A percentile compares a stretch with the other conserved stretches of the same genome.
These are phyloP conservation scores for Blastomussa wellsi DNA, from an alignment of 92 coral and sea anemone species.

Conservation along the genomic window DNA sequence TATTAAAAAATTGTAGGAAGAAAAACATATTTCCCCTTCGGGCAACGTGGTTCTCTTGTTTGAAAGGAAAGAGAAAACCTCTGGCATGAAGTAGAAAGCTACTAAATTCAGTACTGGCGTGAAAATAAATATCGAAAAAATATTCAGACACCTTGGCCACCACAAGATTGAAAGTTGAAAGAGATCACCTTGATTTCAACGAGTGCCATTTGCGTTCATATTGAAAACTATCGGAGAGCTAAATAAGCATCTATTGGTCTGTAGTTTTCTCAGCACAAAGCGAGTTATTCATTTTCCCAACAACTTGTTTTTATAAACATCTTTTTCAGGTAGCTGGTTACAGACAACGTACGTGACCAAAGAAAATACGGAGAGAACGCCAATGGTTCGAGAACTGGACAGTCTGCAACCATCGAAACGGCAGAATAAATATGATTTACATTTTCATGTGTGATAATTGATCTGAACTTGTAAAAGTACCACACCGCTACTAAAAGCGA, in stretches of 20 bases:
- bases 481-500: background rate
- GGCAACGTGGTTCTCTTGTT: background rate
- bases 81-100: background rate
- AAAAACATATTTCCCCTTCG: background rate
- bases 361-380: background rate
- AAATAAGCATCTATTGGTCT: no score
- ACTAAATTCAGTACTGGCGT: background rate
- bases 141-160: background rate
- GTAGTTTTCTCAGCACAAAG: background rate
- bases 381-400: background rate
- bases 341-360: conserved; percentile 8
- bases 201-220: no score
- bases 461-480: background rate
- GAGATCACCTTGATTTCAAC: background rate
- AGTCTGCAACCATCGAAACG: background rate
- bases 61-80: background rate
- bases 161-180: background rate
- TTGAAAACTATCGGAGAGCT: no score
- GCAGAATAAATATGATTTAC: background rate
- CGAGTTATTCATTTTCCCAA: background rate
- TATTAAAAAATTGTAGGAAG: background rate
- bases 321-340: background rate
- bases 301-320: background rate
- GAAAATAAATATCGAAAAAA: background rate
- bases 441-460: background rate